Conservation (phyloP, 2,113 vertebrate genomes). For the Tiliqua scincoides region DNA sequence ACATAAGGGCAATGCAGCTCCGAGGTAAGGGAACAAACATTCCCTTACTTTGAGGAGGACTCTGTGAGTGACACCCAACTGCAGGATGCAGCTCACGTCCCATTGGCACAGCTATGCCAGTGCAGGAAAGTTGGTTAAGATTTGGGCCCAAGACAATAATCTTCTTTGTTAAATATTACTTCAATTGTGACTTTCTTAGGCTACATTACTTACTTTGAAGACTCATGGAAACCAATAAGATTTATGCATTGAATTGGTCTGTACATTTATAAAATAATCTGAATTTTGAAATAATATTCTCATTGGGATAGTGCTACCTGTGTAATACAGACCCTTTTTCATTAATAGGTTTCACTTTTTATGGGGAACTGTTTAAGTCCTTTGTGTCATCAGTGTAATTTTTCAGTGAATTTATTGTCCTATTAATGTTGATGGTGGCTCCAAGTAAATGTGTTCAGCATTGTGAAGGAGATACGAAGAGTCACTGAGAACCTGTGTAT, state of each 20-base stretch:
- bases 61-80: too few relatives aligned
- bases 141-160: too few relatives aligned
- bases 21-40: too few relatives aligned
- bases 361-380: neutral
- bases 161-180: neutral
- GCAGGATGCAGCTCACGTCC: too few relatives aligned
- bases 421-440: neutral
- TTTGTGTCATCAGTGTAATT: neutral
- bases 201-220: neutral
- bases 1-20: too few relatives aligned
- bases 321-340: neutral
- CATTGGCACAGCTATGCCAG: too few relatives aligned
- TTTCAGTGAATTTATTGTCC: neutral
- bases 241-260: neutral
- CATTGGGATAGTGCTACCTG: neutral
- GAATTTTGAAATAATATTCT: neutral
- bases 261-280: neutral
- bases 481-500: neutral
- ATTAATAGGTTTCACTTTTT: neutral
- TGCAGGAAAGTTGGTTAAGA: too few relatives aligned
- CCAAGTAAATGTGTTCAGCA: neutral
- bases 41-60: too few relatives aligned
- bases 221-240: neutral
- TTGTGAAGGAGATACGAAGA: neutral
- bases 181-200: neutral